Evolutionary conservation across 2,113 vertebrate species (phyloP).

Genomic region (Taxidea taxus): DNA sequence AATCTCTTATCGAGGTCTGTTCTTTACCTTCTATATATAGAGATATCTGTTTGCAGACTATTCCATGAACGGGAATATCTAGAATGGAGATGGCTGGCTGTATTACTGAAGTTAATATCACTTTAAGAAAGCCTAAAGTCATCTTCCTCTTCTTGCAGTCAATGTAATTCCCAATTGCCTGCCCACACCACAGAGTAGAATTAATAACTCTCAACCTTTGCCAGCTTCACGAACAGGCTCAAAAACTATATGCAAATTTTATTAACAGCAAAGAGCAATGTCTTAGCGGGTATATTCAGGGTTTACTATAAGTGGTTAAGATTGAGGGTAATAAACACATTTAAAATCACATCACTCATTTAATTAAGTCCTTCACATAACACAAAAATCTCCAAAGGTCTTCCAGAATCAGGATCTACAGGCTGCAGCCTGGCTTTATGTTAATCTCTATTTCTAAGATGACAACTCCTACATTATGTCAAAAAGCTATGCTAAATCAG

Average conservation of each 20-base stretch:
- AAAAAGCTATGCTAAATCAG: neutral
- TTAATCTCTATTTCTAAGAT: constrained; percentile 9
- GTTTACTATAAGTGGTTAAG: neutral
- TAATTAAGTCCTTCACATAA: neutral
- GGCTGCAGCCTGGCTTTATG: neutral
- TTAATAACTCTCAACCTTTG: neutral
- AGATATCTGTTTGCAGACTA: neutral
- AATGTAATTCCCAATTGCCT: constrained; percentile 19
- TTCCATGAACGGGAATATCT: neutral
- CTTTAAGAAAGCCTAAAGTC: constrained; percentile 11
- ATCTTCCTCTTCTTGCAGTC: neutral
- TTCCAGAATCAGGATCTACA: neutral
- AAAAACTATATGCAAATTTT: constrained; percentile 6
- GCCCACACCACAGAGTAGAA: neutral
- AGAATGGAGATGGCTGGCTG: neutral
- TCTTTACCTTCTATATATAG: neutral
- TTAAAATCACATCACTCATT: constrained; percentile 12
- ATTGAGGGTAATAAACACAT: neutral
- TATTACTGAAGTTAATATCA: neutral
- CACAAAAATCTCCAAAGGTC: neutral
- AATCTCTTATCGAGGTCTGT: neutral
- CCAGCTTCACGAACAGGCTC: neutral
- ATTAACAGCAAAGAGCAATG: neutral
- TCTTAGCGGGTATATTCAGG: neutral
- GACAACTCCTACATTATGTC: neutral